Evolutionary conservation across 2,113 vertebrate genomes (phyloP).

Genomic region (Hyaena hyaena): DNA sequence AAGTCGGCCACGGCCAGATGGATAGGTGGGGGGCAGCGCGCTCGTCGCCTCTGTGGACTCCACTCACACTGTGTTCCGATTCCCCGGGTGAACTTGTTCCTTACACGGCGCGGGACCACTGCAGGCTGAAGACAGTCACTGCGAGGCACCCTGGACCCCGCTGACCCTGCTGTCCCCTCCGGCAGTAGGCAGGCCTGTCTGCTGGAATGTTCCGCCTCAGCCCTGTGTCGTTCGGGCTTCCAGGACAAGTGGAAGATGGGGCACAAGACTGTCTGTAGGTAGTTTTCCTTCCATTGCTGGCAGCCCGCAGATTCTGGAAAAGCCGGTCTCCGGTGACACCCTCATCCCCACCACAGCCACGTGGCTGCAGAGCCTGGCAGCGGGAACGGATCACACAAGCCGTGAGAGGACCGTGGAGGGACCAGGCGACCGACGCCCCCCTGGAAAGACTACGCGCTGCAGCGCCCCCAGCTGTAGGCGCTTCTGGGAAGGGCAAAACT

Average conservation of each 20-base stretch:
- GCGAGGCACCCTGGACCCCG: neutral
- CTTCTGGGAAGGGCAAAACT: neutral
- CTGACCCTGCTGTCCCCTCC: rapidly evolving
- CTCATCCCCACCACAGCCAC: neutral
- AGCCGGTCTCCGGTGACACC: neutral
- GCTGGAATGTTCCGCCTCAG: rapidly evolving
- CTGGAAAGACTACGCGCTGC: neutral
- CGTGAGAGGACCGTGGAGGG: rapidly evolving
- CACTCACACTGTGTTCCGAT: rapidly evolving
- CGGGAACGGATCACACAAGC: neutral
- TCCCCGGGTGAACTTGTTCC: no score
- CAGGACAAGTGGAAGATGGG: rapidly evolving
- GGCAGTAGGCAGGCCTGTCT: neutral
- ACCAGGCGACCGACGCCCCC: rapidly evolving
- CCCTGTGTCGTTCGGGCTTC: rapidly evolving
- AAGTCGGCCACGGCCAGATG: neutral
- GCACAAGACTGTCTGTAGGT: rapidly evolving
- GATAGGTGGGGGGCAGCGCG: rapidly evolving
- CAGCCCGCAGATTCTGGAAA: neutral
- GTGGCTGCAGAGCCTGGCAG: rapidly evolving
- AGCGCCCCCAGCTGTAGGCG: rapidly evolving
- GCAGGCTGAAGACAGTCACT: rapidly evolving
- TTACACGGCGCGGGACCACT: rapidly evolving
- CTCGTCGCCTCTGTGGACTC: rapidly evolving
- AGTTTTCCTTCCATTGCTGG: neutral